Evolutionary conservation across 37 sponge, comb jelly and placozoan species (phyloP).

Genomic region (Corticium candelabrum): DNA sequence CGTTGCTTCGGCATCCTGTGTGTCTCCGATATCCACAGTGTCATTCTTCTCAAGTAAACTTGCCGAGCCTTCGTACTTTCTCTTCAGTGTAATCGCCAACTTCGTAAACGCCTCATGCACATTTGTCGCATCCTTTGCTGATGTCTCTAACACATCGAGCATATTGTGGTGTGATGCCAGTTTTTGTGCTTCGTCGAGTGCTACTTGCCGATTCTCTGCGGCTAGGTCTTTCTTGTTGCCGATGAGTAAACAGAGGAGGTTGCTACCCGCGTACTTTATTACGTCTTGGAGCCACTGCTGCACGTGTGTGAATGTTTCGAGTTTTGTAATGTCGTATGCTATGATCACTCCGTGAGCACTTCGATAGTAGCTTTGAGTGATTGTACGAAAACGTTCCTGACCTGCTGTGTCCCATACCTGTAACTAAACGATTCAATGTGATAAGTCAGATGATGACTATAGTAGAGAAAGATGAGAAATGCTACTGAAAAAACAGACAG

Average conservation of each 20-base stretch:
- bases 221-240: neutral
- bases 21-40: too few relatives aligned
- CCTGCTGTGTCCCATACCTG: conserved; percentile 92
- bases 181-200: neutral
- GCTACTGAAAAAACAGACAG: too few relatives aligned
- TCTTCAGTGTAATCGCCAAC: neutral
- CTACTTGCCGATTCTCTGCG: neutral
- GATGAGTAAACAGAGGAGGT: neutral
- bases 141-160: neutral
- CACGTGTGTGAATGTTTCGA: conserved; percentile 53
- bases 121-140: neutral
- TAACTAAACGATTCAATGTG: too few relatives aligned
- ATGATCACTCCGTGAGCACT: conserved; percentile 61
- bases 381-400: conserved; percentile 80
- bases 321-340: conserved; percentile 70
- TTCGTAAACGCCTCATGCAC: neutral
- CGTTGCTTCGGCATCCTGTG: too few relatives aligned
- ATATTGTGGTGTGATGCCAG: neutral
- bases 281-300: conserved; percentile 75
- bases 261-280: conserved; percentile 27
- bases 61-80: too few relatives aligned
- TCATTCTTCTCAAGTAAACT: too few relatives aligned
- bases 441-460: too few relatives aligned
- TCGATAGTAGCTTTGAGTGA: conserved; percentile 85
- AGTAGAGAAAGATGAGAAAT: too few relatives aligned